These are phyloP conservation scores for Trichopoda pennipes DNA, from an alignment of 2,888 invertebrate species.

Conservation along the genomic window DNA sequence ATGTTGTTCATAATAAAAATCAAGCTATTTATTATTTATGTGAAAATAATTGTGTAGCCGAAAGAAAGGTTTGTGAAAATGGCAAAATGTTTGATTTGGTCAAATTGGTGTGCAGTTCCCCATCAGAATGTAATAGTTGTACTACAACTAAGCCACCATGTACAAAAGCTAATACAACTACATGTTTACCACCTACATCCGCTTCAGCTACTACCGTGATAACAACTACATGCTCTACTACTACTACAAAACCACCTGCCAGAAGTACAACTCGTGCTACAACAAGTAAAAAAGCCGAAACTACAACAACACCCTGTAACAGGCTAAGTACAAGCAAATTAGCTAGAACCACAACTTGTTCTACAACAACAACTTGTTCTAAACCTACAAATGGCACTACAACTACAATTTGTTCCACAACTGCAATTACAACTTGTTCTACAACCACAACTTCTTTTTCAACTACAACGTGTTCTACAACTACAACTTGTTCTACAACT, in stretches of 20 bases:
- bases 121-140: conserved; percentile 50
- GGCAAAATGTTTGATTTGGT: conserved; percentile 68
- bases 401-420: conserved; percentile 4
- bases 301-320: not conserved
- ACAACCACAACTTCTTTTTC: conserved; percentile 15
- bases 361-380: conserved; percentile 2
- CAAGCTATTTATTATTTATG: conserved; percentile 68
- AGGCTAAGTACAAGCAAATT: not conserved
- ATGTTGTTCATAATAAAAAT: conserved; percentile 58
- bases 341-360: not conserved
- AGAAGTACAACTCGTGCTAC: conserved; percentile 25
- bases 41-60: conserved; percentile 42
- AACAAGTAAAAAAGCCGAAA: conserved; percentile 16
- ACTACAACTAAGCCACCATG: conserved; percentile 27
- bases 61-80: conserved; percentile 43
- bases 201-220: not conserved
- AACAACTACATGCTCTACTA: not conserved
- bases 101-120: conserved; percentile 57
- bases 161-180: conserved; percentile 27
- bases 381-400: not conserved
- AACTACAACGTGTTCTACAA: conserved; percentile 30
- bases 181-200: not conserved
- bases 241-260: not conserved
- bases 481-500: conserved; percentile 1
- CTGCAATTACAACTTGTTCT: conserved; percentile 16